These are phyloP conservation scores for Tetrao urogallus DNA, from an alignment of 2,113 vertebrate species.

Conservation along the genomic window DNA sequence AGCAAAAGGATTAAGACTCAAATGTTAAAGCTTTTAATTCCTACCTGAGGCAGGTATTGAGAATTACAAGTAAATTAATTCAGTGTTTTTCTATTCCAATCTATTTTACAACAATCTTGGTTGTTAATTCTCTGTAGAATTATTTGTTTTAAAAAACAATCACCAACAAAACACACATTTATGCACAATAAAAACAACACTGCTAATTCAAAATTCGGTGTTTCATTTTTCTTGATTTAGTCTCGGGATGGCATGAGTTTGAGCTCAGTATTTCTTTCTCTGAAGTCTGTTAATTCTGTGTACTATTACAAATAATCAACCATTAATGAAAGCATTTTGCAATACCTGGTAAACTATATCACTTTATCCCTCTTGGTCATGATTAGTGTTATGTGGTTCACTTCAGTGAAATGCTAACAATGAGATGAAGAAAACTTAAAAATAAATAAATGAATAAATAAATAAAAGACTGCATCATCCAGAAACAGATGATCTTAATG, in stretches of 20 bases:
- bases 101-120: not conserved
- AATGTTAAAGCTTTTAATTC: constrained; percentile 34
- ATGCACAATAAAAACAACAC: not conserved
- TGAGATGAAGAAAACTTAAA: not conserved
- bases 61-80: not conserved
- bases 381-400: not conserved
- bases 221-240: not conserved
- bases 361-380: not conserved
- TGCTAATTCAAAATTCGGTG: not conserved
- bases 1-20: constrained; percentile 7
- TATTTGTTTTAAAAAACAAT: not conserved
- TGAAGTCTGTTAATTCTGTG: not conserved
- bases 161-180: not conserved
- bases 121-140: not conserved
- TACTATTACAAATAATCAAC: not conserved
- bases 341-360: not conserved
- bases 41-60: constrained; percentile 25
- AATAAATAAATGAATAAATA: not conserved
- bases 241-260: not conserved
- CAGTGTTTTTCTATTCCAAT: not conserved
- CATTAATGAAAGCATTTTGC: not conserved
- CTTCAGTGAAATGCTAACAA: not conserved
- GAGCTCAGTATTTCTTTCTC: not conserved
- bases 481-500: not conserved
- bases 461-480: not conserved